Evolutionary conservation across 2,797 vertebrate species (phyloP), one percentile per base, ranked within the genome.

Genomic region (Pseudomugil gertrudae): DNA sequence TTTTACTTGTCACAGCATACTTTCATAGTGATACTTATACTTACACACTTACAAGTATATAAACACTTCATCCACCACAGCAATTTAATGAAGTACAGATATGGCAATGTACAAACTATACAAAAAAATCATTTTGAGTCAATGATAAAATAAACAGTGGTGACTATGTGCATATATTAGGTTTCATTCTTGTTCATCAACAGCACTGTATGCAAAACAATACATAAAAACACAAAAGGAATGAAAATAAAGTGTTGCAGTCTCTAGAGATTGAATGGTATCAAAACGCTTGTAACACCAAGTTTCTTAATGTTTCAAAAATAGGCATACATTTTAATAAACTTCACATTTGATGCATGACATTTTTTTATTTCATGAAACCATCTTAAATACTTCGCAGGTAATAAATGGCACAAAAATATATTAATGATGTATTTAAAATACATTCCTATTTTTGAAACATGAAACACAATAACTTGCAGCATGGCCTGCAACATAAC

Each of bases 131-230:
- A 51, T 24, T 19, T 57, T 26, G 9, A 36, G 30, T 38, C 2
- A 48, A 9, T 13, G 10, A 35, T 4, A 47, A 55, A 48, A 40
- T 11, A 27, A 4, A 27, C 52, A 64, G 5, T 17, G 9, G 15
- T 38, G 51, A 61, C 63, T 74, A 53, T 74, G 27, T 83, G 63
- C 63, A 90, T 87, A 88, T 84, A 82, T 89, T 86, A 86, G 27
- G 23, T 81, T 91, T 89, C 91, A 91, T 91, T 92, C 66, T 71
- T 72, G 63, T 84, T 70, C 35, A 71, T 83, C 64, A 68, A 76
- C 66, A 79, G 73, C 66, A 70, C 59, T 85, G 55, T 78, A 61
- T 79, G 78, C 51, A 83, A 68, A 51, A 80, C 66, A 78, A 75
- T 79, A 57, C 5, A 63, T 61, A 69, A 73, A 77, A 88, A 87